Base-by-base conservation (phyloP, 35 echinoderm and acorn worm genomes). In the Lytechinus pictus region DNA sequence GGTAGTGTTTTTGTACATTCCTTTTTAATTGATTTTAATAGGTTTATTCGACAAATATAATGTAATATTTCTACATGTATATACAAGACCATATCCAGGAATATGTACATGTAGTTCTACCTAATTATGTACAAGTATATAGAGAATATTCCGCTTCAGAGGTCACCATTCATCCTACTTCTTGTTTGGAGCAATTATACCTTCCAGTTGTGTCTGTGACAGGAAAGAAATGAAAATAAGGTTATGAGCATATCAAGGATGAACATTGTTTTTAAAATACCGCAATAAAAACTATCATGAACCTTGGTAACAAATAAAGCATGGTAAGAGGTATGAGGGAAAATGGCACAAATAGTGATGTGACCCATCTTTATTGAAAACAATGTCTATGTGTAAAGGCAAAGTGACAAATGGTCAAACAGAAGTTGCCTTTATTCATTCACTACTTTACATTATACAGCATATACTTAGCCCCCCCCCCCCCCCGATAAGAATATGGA, bases 131-230 rank as follows among this genome's bases (percentile, higher is more conserved):
- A 79, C 66, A 79, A 79, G 66, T 79, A 79, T 79, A 79, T 14
- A 79, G 66, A 4, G 66, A 79, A 79, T 16, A 79, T 16, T 79
- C 19, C 66, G 6, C 66, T 79, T 7, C n/a, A 24, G 66, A 24
- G 19, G n/a, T 79, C 66, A 24, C 66, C 66, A 4, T 16, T 13
- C 92, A 79, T 89, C 86, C 24, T 95, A 97, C 54, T 97, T 95
- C 96, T 99, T 99, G 92, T 95, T 97, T 79, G 98, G 98, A 52
- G 98, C 98, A 94, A 99, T 99, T 72, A 99, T 99, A 51, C 98
- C 98, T 96, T 99, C 98, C 89, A 99, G 94, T 94, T 99, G 98
- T 72, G 98, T 99, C 98, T 99, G 97, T n/a, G 90, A 94, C 87
- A 54, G 66, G 2, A 96, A 96, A 91, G 55, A 72, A 13, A 96